Conservation (phyloP, 2,797 vertebrate species). For the Mormyrops attenuatus region DNA sequence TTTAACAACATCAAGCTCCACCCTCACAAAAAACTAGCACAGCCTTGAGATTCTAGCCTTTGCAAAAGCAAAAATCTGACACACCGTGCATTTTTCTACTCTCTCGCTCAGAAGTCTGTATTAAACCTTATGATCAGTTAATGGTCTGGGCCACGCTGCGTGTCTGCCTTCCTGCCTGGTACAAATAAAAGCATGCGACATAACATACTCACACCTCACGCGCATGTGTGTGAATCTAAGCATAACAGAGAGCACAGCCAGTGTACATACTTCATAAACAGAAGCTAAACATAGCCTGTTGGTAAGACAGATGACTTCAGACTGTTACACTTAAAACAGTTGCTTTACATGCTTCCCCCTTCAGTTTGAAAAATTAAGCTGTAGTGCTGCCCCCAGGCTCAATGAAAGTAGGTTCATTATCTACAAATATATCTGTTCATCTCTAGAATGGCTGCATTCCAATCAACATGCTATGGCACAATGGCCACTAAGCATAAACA, state of each 20-base stretch:
- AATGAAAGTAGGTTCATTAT: constrained; percentile 1
- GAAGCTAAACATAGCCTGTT: not conserved
- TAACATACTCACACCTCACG: not conserved
- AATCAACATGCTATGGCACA: not conserved
- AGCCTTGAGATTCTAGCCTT: not conserved
- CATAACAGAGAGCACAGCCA: not conserved
- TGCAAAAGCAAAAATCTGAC: not conserved
- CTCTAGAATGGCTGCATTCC: not conserved
- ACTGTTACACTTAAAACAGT: not conserved
- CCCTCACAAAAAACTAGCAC: not conserved
- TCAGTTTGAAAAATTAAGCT: not conserved
- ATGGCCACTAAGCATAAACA: not conserved
- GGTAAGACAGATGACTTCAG: not conserved
- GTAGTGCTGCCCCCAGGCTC: not conserved
- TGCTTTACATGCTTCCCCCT: not conserved
- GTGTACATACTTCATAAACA: not conserved
- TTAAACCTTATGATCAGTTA: not conserved
- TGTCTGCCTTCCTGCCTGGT: not conserved
- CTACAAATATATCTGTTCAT: not conserved
- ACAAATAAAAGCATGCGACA: not conserved
- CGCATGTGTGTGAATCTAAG: not conserved
- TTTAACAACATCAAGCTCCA: not conserved
- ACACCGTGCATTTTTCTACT: not conserved
- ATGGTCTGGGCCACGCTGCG: not conserved
- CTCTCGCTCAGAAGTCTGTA: not conserved